Evolutionary conservation across 2,113 vertebrate genomes (phyloP).

Genomic region (Microcebus griseorufus): DNA sequence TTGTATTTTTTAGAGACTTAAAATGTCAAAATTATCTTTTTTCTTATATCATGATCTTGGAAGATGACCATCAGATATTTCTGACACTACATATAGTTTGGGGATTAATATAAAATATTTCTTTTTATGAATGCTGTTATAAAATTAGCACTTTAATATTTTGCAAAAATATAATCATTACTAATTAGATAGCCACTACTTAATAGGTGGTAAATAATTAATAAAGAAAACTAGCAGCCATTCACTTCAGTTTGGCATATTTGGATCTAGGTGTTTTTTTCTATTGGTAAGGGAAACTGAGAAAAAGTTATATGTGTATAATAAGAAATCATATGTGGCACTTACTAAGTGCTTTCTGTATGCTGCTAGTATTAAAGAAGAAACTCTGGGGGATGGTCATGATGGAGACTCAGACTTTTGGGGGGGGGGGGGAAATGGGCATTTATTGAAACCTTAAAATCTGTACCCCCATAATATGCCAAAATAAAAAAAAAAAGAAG

Average conservation of each 20-base stretch:
- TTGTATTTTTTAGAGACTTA: background rate
- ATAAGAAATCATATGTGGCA: background rate
- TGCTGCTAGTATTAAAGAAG: background rate
- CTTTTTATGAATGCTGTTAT: background rate
- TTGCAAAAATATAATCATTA: background rate
- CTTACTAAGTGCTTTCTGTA: background rate
- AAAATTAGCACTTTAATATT: background rate
- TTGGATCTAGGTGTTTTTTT: background rate
- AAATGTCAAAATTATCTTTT: background rate
- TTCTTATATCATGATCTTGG: background rate
- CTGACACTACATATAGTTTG: background rate
- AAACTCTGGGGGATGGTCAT: too few relatives aligned
- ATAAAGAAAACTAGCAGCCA: background rate
- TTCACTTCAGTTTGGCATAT: background rate
- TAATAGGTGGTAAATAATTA: background rate
- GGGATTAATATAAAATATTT: background rate
- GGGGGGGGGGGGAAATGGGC: too few relatives aligned
- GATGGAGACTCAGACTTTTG: too few relatives aligned
- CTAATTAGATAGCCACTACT: background rate
- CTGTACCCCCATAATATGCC: too few relatives aligned
- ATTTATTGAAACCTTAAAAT: too few relatives aligned
- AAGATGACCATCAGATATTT: background rate
- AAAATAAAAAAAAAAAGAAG: too few relatives aligned
- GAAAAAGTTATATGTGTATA: background rate
- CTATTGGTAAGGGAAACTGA: background rate